Evolutionary conservation across 2,888 invertebrate genomes (phyloP), one percentile per base, ranked within the genome.

Genomic region (Heteropelma amictum): DNA sequence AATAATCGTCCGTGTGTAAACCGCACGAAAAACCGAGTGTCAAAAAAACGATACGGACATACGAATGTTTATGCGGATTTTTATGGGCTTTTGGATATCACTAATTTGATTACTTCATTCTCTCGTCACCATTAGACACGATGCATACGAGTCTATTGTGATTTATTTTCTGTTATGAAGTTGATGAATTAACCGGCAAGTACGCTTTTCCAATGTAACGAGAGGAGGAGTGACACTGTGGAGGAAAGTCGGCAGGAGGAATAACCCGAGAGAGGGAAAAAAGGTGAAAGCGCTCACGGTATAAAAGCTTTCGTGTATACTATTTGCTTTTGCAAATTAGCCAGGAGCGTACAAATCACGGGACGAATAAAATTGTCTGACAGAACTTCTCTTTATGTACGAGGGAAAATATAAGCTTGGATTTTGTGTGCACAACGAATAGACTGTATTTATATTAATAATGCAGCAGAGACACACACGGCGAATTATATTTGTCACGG

Each of bases 271-370:
- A 35, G 17, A 14, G 33, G 21, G n/a, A 54, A 21, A 26, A 28
- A 33, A 17, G 54, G 8, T 26, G 51, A 38, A 26, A 69, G 30
- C 51, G 23, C 54, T 54, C 56, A 56, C 67, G 38, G 61, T 17
- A 49, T 47, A 63, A 68, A 40, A 56, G 60, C 38, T 64, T 49
- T 45, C 56, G 69, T 70, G 51, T 61, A n/a, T 45, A 58, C 45
- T 74, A 64, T 74, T 69, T 74, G 64, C 69, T 49, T 74, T 74
- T 64, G 64, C 58, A 74, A 74, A 74, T 69, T 74, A 74, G 69
- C 73, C 69, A 53, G 35, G 69, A 64, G 69, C 73, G 51, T 60
- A 58, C 64, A 69, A 71, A 74, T 74, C 60, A 70, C 64, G 73
- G 64, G 69, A 58, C 69, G 53, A 70, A 74, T 70, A 69, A 69